Conservation (phyloP, 1,140 invertebrate species). For the Drosophila prosaltans region DNA sequence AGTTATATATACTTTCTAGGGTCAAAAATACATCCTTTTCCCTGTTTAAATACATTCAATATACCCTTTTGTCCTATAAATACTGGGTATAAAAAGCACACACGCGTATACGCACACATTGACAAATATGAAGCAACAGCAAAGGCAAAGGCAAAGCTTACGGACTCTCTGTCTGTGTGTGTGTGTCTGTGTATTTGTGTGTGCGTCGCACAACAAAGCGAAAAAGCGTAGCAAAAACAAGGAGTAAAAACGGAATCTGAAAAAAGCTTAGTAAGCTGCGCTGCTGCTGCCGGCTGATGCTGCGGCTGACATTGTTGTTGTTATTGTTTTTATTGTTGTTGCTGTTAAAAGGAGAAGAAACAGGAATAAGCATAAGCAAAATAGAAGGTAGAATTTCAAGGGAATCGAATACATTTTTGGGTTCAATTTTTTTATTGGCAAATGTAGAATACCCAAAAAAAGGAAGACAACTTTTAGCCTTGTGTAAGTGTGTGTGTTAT, state of each 20-base stretch:
- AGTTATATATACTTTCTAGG: too few relatives aligned
- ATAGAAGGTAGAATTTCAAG: slow-evolving; percentile 80
- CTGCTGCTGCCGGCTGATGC: slow-evolving; percentile 52
- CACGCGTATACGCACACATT: slow-evolving; percentile 53
- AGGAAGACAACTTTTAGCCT: neutral
- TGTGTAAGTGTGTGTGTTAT: slow-evolving; percentile 6
- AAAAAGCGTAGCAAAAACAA: slow-evolving; percentile 77
- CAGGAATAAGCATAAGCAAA: slow-evolving; percentile 60
- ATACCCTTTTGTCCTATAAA: too few relatives aligned
- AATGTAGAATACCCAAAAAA: neutral
- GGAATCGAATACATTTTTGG: slow-evolving; percentile 74
- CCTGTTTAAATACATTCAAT: too few relatives aligned
- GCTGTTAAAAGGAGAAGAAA: slow-evolving; percentile 44
- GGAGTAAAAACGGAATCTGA: slow-evolving; percentile 61
- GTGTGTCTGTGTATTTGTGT: neutral
- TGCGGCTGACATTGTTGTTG: slow-evolving; percentile 28
- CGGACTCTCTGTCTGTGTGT: neutral
- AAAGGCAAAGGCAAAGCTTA: slow-evolving; percentile 38
- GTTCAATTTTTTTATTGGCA: slow-evolving; percentile 60
- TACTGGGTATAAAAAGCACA: slow-evolving; percentile 19
- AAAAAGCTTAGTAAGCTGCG: slow-evolving; percentile 77
- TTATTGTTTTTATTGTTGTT: slow-evolving; percentile 42
- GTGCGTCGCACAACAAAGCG: slow-evolving; percentile 39
- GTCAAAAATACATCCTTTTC: too few relatives aligned
- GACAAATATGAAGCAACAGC: slow-evolving; percentile 61